Base-by-base conservation (phyloP, 2,888 invertebrate species). In the Dasysyrphus tricinctus region DNA sequence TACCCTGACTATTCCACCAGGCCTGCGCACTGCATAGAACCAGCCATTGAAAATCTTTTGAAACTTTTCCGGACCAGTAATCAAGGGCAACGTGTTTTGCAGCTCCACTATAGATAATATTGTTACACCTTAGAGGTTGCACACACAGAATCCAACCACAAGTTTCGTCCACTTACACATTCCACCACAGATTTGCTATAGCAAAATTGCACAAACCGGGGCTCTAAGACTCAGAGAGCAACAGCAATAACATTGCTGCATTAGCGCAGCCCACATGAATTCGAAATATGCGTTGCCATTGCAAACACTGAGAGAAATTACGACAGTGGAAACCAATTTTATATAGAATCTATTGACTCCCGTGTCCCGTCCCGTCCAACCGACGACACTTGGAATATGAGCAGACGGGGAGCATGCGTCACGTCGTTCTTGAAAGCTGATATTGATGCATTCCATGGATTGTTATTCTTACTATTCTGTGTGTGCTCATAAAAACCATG, bases 1-100 rank as follows among this genome's bases (percentile, higher is more conserved):
- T 8, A 12, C 1, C 19, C 2, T 5, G n/a, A 19, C 0, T 3
- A 49, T n/a, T 5, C 24, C 12, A 42, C 14, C 12, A 51, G 44
- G 5, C 54, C 42, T 16, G 47, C 44, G 5, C 2, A 12, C 32
- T 67, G 12, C 57, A 56, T 39, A 34, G n/a, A 39, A 24, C 47
- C 56, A 85, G 78, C 67, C 86, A 86, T 82, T 86, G 75, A 79
- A 24, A 82, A 82, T 78, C 63, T 75, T 76, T 86, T 78, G 57
- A 82, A 86, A 86, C 82, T 77, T 92, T 92, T 92, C 92, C 92
- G 92, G 92, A 91, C 92, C 91, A 91, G 89, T 91, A 91, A 92
- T 92, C 92, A 92, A 92, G 92, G 92, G 92, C 91, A 92, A 91
- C 91, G 88, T 91, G 92, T 86, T 86, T 86, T 74, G 44, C 32